These are phyloP conservation scores for Uropsilus gracilis DNA, from an alignment of 2,113 vertebrate genomes.

Conservation along the genomic window DNA sequence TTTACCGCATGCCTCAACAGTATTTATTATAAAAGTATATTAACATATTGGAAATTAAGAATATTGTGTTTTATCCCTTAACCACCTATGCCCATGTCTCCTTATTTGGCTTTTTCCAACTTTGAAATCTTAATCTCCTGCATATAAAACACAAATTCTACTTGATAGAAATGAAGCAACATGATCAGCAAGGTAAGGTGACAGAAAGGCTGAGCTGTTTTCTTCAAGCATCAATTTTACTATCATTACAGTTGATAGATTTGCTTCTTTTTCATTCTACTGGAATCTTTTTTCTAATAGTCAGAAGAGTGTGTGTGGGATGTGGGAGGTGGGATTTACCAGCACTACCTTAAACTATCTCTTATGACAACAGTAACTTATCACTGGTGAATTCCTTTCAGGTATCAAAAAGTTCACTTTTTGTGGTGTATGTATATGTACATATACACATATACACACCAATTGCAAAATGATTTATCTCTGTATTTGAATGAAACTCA, in stretches of 20 bases:
- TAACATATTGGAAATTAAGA: neutral
- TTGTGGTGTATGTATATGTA: too few relatives aligned
- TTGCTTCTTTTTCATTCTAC: neutral
- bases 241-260: slow-evolving; percentile 23
- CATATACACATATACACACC: neutral
- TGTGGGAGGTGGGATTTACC: neutral
- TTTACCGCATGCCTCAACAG: neutral
- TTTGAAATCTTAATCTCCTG: neutral
- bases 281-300: slow-evolving; percentile 31
- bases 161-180: neutral
- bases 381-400: slow-evolving; percentile 22
- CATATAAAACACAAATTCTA: neutral
- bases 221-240: slow-evolving; percentile 35
- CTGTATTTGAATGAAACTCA: neutral
- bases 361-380: slow-evolving; percentile 18
- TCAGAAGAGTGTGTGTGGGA: neutral
- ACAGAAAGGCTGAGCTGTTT: neutral
- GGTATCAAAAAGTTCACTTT: slow-evolving; percentile 24
- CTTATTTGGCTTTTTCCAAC: neutral
- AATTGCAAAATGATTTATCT: neutral
- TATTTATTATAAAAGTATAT: slow-evolving; percentile 47
- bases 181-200: neutral
- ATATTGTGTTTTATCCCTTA: slow-evolving; percentile 7
- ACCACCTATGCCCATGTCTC: neutral
- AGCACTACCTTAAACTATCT: neutral